Evolutionary conservation across 2,888 invertebrate species (phyloP).

Genomic region (Coenonympha glycerion): DNA sequence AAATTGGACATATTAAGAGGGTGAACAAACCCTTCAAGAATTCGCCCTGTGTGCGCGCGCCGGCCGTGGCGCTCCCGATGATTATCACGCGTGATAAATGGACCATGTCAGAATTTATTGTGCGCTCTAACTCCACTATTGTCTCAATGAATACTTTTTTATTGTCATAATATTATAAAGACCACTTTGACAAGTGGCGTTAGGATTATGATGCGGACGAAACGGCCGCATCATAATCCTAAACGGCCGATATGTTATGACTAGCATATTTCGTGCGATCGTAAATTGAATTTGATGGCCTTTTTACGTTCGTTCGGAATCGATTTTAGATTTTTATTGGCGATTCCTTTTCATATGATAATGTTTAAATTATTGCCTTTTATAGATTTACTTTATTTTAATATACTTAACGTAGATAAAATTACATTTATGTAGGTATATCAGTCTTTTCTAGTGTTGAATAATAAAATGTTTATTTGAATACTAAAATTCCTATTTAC

Average conservation of each 20-base stretch:
- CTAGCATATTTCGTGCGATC: conserved; percentile 49
- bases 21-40: conserved; percentile 57
- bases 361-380: conserved; percentile 51
- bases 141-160: conserved; percentile 75
- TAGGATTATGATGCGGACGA: conserved; percentile 59
- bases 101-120: conserved; percentile 70
- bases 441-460: too few species aligned
- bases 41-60: conserved; percentile 51
- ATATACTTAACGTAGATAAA: not conserved
- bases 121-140: conserved; percentile 65
- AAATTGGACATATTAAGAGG: conserved; percentile 50
- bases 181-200: conserved; percentile 66
- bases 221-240: conserved; percentile 42
- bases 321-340: conserved; percentile 62
- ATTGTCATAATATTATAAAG: conserved; percentile 66
- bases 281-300: conserved; percentile 69
- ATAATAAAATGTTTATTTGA: too few species aligned
- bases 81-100: conserved; percentile 71
- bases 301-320: conserved; percentile 61
- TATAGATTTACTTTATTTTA: conserved; percentile 26
- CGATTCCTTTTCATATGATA: conserved; percentile 66
- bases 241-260: too few species aligned
- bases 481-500: too few species aligned
- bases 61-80: conserved; percentile 48
- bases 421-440: not conserved